phyloP scores from a whole-genome alignment of 1,140 invertebrate species.

The Saccostrea echinata region DNA sequence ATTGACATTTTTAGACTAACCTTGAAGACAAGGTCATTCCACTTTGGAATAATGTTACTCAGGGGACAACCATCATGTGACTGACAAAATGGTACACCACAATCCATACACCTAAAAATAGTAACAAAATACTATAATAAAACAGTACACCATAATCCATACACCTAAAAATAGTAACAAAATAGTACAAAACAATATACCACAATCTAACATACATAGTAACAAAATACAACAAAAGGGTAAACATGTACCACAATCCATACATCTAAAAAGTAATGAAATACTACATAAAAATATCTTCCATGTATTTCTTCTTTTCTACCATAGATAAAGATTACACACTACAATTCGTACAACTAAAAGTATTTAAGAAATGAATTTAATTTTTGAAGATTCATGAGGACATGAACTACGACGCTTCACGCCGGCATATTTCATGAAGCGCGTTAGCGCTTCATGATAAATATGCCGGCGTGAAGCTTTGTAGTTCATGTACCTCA shows the following conservation, averaged over 20 bases:
- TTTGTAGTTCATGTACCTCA: no score
- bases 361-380: no score
- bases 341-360: not conserved
- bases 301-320: no score
- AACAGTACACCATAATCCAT: not conserved
- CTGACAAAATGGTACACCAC: conserved; percentile 99
- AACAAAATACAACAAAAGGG: not conserved
- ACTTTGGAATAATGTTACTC: conserved; percentile 99
- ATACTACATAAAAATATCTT: no score
- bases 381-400: no score
- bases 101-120: conserved; percentile 93
- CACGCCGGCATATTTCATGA: no score
- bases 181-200: not conserved
- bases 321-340: no score
- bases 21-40: conserved; percentile 97
- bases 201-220: not conserved
- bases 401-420: no score
- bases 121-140: not conserved
- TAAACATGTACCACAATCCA: not conserved
- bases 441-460: no score
- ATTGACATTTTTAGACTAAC: conserved; percentile 63
- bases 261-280: not conserved
- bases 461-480: no score
- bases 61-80: conserved; percentile 97
- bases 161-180: not conserved